Evolutionary conservation across 2,888 invertebrate species (phyloP).

Genomic region (Octonoba sinensis): DNA sequence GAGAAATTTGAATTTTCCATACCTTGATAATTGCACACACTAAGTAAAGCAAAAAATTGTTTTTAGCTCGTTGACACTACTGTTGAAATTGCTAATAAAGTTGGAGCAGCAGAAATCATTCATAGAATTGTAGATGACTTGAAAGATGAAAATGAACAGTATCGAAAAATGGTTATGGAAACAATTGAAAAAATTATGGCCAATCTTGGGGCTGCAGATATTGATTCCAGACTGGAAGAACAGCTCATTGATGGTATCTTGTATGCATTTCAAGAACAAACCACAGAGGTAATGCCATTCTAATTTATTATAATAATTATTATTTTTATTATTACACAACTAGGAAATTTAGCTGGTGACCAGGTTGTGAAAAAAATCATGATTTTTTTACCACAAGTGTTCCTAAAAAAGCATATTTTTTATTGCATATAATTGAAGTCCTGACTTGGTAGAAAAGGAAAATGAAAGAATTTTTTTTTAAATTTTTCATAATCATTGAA

Average conservation of each 20-base stretch:
- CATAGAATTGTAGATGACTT: slow-evolving; percentile 98
- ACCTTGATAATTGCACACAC: too few relatives aligned
- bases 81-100: slow-evolving; percentile 99
- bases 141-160: slow-evolving; percentile 99
- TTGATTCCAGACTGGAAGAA: slow-evolving; percentile 97
- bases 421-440: too few relatives aligned
- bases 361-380: too few relatives aligned
- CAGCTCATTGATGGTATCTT: slow-evolving; percentile 99
- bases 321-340: too few relatives aligned
- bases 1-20: too few relatives aligned
- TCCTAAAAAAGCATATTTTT: too few relatives aligned
- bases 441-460: too few relatives aligned
- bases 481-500: too few relatives aligned
- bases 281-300: slow-evolving; percentile 84
- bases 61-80: slow-evolving; percentile 92
- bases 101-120: slow-evolving; percentile 99
- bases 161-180: slow-evolving; percentile 99
- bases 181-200: slow-evolving; percentile 99
- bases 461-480: too few relatives aligned
- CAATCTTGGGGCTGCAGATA: slow-evolving; percentile 96
- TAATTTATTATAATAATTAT: too few relatives aligned
- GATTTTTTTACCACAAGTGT: too few relatives aligned
- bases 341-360: too few relatives aligned
- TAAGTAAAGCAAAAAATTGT: background rate
- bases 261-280: slow-evolving; percentile 99